A percentile compares a stretch with the other conserved stretches of the same genome.
These are phyloP conservation scores for Zapus hudsonius DNA, from an alignment of 2,113 vertebrate genomes.

Conservation along the genomic window DNA sequence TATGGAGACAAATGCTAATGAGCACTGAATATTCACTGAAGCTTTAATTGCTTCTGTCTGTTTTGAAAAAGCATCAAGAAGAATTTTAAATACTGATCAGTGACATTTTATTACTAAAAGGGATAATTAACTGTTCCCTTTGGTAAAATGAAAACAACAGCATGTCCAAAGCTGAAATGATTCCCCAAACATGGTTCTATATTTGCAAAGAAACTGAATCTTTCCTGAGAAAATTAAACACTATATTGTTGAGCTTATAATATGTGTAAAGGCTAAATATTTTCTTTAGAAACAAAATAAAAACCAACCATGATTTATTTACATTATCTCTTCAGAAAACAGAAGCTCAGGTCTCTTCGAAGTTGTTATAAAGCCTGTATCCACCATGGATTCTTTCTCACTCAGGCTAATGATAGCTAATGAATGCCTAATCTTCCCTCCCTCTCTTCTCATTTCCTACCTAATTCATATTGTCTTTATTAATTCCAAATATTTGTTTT, in stretches of 20 bases:
- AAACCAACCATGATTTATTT: neutral
- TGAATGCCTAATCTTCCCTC: too few species aligned
- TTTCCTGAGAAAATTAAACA: neutral
- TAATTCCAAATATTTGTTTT: neutral
- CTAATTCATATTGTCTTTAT: neutral
- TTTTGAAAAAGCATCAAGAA: neutral
- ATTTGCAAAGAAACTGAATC: neutral
- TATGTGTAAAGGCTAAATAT: neutral
- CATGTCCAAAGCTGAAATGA: neutral
- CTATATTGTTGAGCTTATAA: neutral
- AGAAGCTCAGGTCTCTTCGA: neutral
- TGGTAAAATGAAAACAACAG: conserved; percentile 1
- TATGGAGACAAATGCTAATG: neutral
- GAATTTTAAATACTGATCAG: neutral
- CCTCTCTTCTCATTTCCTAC: too few species aligned
- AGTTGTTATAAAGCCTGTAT: neutral
- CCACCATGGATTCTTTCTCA: neutral
- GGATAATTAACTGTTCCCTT: neutral
- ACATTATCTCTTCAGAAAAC: neutral
- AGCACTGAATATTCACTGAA: neutral
- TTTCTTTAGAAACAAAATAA: neutral
- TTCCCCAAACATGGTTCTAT: neutral
- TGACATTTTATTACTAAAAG: neutral
- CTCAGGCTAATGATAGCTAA: neutral
- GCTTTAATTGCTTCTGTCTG: neutral